phyloP scores from a whole-genome alignment of 2,888 invertebrate species.

The Ischnura elegans region DNA sequence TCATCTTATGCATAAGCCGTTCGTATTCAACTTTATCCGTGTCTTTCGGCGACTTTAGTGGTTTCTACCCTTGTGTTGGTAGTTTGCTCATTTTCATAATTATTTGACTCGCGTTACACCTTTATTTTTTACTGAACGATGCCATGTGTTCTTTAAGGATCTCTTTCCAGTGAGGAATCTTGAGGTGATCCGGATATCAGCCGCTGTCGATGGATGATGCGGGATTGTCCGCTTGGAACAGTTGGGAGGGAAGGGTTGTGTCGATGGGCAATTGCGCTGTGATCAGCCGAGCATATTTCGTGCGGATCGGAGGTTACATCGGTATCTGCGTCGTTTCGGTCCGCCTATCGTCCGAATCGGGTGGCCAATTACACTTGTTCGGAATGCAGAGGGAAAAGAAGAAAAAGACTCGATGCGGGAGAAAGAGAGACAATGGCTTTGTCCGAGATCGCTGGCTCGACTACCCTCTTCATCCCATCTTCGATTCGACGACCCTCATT shows the following conservation, averaged over 20 bases:
- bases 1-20: too few relatives aligned
- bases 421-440: neutral
- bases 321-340: neutral
- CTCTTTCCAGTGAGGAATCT: too few relatives aligned
- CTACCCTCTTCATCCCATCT: neutral
- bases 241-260: neutral
- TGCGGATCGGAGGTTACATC: neutral
- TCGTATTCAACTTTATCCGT: too few relatives aligned
- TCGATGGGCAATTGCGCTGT: neutral
- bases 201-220: too few relatives aligned
- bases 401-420: neutral
- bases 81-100: too few relatives aligned
- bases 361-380: slow-evolving; percentile 23
- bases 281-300: neutral
- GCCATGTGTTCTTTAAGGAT: too few relatives aligned
- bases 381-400: neutral
- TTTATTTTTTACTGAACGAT: too few relatives aligned
- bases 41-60: too few relatives aligned
- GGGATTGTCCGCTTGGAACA: neutral
- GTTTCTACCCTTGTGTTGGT: too few relatives aligned
- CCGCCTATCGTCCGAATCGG: neutral
- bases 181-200: too few relatives aligned
- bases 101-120: too few relatives aligned
- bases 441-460: neutral
- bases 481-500: neutral